These are phyloP conservation scores for Agrochola litura DNA, from an alignment of 2,888 invertebrate species.

Conservation along the genomic window DNA sequence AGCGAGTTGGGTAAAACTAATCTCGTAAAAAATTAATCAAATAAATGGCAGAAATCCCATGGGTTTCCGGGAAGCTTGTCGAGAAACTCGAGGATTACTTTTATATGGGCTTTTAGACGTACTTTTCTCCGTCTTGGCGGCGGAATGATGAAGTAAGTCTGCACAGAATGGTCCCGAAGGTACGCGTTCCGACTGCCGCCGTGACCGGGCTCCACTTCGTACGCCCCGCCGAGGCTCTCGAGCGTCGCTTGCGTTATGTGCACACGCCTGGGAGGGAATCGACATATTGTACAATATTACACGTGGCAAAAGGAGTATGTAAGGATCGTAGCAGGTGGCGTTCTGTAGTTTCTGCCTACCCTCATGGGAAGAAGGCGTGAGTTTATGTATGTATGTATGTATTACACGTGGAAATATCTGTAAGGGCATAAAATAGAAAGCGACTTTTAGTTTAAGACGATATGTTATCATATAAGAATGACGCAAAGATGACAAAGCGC, in stretches of 20 bases:
- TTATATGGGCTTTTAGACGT: conserved; percentile 62
- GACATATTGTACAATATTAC: conserved; percentile 24
- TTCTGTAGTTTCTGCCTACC: too few relatives aligned
- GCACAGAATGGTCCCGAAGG: conserved; percentile 95
- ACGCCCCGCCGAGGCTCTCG: conserved; percentile 96
- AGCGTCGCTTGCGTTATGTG: conserved; percentile 96
- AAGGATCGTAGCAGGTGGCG: too few relatives aligned
- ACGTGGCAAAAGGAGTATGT: too few relatives aligned
- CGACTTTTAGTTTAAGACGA: background rate
- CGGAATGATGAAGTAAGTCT: conserved; percentile 97
- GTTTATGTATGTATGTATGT: too few relatives aligned
- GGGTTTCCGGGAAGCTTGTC: conserved; percentile 32
- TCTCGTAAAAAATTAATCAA: conserved; percentile 56
- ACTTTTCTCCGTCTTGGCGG: conserved; percentile 96
- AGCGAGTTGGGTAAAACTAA: conserved; percentile 42
- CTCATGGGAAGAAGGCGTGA: too few relatives aligned
- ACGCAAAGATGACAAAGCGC: conserved; percentile 19
- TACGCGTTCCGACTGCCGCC: conserved; percentile 96
- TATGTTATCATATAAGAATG: background rate
- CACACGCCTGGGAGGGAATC: conserved; percentile 91
- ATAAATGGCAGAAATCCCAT: conserved; percentile 46
- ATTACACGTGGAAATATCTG: background rate
- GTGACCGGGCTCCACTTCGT: conserved; percentile 97
- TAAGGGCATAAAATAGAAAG: background rate
- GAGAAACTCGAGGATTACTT: conserved; percentile 43